These are phyloP conservation scores for Megaceryle maxima DNA, from an alignment of 2,113 vertebrate species.

Conservation along the genomic window DNA sequence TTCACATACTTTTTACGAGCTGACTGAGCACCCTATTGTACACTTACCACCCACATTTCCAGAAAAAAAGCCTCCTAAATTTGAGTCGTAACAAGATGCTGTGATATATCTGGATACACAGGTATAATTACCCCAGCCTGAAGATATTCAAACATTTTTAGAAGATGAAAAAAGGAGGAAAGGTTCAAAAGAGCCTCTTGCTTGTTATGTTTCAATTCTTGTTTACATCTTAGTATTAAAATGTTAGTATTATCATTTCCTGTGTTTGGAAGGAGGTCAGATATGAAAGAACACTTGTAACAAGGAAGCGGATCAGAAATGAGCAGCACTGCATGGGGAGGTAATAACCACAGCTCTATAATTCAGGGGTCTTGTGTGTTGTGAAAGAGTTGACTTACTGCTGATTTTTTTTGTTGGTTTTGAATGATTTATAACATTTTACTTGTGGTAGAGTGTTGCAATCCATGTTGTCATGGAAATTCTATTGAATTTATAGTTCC, in stretches of 20 bases:
- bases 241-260: neutral
- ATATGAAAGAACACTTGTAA: neutral
- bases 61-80: constrained; percentile 33
- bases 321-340: constrained; percentile 38
- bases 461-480: constrained; percentile 87
- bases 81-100: neutral
- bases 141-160: neutral
- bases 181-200: neutral
- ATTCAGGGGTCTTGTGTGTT: constrained; percentile 68
- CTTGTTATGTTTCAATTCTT: neutral
- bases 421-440: constrained; percentile 84
- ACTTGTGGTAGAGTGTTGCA: constrained; percentile 78
- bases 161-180: neutral
- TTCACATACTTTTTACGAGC: constrained; percentile 7
- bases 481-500: constrained; percentile 86
- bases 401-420: constrained; percentile 75
- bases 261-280: constrained; percentile 35
- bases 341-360: constrained; percentile 57
- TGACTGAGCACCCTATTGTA: neutral
- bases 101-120: neutral
- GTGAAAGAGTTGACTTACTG: constrained; percentile 71
- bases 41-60: constrained; percentile 18
- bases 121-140: constrained; percentile 1
- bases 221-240: constrained; percentile 11
- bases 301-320: constrained; percentile 24